Base-by-base conservation (phyloP, 64 coral and sea anemone genomes). In the Stylophora pistillata region DNA sequence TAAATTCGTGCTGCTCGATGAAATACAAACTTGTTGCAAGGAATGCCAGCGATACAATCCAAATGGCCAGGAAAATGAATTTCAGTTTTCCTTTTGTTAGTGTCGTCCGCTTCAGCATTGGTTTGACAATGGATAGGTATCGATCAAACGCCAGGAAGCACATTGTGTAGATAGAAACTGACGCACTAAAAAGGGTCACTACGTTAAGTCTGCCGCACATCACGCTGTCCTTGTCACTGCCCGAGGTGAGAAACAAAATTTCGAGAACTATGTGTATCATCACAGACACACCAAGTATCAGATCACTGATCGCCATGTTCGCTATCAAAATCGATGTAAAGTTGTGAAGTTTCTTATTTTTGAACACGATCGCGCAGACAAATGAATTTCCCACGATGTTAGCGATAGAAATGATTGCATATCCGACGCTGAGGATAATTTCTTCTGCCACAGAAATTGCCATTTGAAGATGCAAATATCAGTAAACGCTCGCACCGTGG, bases 321-420 rank as follows among this genome's bases (percentile, higher is more conserved):
- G 78, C 87, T 2, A 89, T 52, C 52, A 89, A 55, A 78, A 78
- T 56, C 12, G 62, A 79, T 4, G 87, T 79, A 33, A 89, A 89
- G 20, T 89, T 89, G 56, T 79, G 75, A 18, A 89, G 74, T 15
- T 34, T 18, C 54, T 72, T 89, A 3, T 33, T 79, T 69, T 65
- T 25, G 13, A 55, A 16, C 13, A 89, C 76, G 11, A 89, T 58
- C 27, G 68, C 56, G 59, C 87, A 89, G 10, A 89, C 76, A 11
- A 89, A 28, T 55, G 63, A 55, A 89, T 89, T 89, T 20, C 87
- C 87, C 37, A 71, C 18, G 28, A 89, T 79, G 62, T 80, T 89
- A 6, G 62, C 54, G 28, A 79, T 33, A n/a, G 79, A 89, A 41
- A 79, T 69, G 12, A 79, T 13, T 1, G 56, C 47, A 13, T 79